phyloP scores from a whole-genome alignment of 1,140 invertebrate genomes.

The Drosophila parvula region DNA sequence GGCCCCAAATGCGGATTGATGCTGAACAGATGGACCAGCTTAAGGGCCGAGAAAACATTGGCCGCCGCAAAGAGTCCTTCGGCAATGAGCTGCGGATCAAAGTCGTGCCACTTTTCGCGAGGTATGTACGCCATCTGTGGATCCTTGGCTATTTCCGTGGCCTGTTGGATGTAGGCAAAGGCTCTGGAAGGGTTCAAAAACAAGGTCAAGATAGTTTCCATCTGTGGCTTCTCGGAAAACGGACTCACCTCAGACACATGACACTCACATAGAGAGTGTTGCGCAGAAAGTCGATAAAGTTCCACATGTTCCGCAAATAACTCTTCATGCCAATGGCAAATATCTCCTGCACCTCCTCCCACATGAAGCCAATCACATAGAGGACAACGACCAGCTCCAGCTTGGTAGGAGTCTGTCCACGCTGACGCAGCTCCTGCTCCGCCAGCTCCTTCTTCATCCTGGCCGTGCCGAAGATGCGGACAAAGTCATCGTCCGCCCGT shows the following conservation, averaged over 20 bases:
- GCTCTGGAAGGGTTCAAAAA: conserved; percentile 61
- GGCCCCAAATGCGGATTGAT: conserved; percentile 96
- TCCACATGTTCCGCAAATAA: conserved; percentile 97
- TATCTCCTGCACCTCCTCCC: conserved; percentile 95
- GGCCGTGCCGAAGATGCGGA: conserved; percentile 89
- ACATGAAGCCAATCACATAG: conserved; percentile 94
- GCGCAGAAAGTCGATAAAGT: conserved; percentile 96
- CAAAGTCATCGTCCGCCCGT: conserved; percentile 90
- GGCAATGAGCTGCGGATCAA: conserved; percentile 96
- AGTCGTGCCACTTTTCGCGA: conserved; percentile 95
- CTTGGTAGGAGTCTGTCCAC: conserved; percentile 91
- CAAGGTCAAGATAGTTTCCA: not conserved
- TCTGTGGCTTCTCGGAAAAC: not conserved
- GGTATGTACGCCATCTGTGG: conserved; percentile 89
- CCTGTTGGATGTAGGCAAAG: conserved; percentile 91
- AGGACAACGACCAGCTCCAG: conserved; percentile 91
- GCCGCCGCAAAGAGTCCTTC: conserved; percentile 97
- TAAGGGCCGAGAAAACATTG: conserved; percentile 94
- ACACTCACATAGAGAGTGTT: conserved; percentile 94
- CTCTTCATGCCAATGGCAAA: conserved; percentile 92
- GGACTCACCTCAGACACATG: conserved; percentile 87
- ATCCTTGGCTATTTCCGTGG: conserved; percentile 87
- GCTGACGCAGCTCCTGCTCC: conserved; percentile 87
- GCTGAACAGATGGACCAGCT: conserved; percentile 95
- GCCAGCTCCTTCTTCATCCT: conserved; percentile 86